Percentiles rank a stretch among this genome's conserved stretches.
Conservation (phyloP, 92 coral and sea anemone genomes). For the Galaxea fascicularis region DNA sequence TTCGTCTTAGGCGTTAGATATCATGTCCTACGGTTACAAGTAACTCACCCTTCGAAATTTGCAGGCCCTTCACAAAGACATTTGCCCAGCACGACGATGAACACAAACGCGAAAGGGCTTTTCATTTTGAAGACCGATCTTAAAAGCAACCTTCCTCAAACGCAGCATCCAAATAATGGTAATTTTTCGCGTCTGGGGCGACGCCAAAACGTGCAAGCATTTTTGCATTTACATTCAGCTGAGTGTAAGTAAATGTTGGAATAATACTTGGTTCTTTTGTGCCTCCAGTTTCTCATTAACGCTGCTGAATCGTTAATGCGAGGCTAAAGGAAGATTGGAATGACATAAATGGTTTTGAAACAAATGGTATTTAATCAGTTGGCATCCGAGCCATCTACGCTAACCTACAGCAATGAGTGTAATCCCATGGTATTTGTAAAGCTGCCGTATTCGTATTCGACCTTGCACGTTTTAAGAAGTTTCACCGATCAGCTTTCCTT, state of each 20-base stretch:
- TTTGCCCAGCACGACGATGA: conserved; percentile 3
- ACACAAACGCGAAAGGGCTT: neutral
- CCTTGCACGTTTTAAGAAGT: conserved; percentile 9
- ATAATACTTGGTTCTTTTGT: conserved; percentile 6
- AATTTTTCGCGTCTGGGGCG: neutral
- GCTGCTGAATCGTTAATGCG: neutral
- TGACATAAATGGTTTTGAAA: neutral
- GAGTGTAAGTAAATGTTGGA: neutral
- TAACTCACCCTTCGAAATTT: conserved; percentile 31
- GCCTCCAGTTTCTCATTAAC: neutral
- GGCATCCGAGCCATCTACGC: neutral
- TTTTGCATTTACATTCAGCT: conserved; percentile 17
- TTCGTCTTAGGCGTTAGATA: neutral
- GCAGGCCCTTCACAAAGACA: conserved; percentile 21
- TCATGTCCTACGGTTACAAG: neutral
- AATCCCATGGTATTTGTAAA: neutral
- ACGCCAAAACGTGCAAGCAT: neutral
- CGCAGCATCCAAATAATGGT: neutral
- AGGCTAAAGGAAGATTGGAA: neutral
- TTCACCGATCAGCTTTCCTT: neutral
- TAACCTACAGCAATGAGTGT: neutral
- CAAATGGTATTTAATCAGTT: conserved; percentile 4
- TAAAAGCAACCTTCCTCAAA: neutral
- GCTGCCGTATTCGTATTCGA: conserved; percentile 7
- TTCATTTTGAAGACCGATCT: conserved; percentile 15